These are phyloP conservation scores for Nephila pilipes DNA, from an alignment of 1,140 invertebrate species.

Conservation along the genomic window DNA sequence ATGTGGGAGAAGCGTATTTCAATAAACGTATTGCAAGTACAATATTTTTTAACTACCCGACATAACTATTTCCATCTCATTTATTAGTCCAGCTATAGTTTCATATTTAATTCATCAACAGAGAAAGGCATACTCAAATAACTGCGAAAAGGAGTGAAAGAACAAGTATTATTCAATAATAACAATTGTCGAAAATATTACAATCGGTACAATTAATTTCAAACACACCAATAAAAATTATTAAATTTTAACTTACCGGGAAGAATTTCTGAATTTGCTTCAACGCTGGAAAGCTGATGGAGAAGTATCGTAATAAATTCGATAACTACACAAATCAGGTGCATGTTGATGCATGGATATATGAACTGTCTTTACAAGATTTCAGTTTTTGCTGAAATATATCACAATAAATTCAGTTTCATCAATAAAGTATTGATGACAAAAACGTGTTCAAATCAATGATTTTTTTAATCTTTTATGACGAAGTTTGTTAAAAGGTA, in stretches of 20 bases:
- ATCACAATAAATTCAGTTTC: background rate
- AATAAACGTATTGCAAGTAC: too few relatives aligned
- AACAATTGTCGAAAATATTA: too few relatives aligned
- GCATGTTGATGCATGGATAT: background rate
- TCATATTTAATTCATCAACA: too few relatives aligned
- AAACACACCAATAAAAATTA: background rate
- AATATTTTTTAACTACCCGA: too few relatives aligned
- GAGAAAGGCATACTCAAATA: too few relatives aligned
- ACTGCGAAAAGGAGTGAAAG: too few relatives aligned
- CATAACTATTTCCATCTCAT: too few relatives aligned
- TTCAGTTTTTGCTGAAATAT: background rate
- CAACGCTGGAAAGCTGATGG: background rate
- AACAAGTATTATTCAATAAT: too few relatives aligned
- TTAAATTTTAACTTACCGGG: conserved; percentile 44
- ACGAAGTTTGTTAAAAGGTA: too few relatives aligned
- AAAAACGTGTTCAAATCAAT: background rate
- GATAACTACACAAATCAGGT: background rate
- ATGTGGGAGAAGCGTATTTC: too few relatives aligned
- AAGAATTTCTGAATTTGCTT: conserved; percentile 56
- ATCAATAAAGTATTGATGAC: background rate
- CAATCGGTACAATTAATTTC: too few relatives aligned
- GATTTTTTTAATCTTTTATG: background rate
- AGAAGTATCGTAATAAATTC: background rate
- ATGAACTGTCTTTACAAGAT: background rate
- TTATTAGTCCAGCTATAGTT: too few relatives aligned